Conservation (phyloP, 2,113 vertebrate species). For the Albula goreensis region DNA sequence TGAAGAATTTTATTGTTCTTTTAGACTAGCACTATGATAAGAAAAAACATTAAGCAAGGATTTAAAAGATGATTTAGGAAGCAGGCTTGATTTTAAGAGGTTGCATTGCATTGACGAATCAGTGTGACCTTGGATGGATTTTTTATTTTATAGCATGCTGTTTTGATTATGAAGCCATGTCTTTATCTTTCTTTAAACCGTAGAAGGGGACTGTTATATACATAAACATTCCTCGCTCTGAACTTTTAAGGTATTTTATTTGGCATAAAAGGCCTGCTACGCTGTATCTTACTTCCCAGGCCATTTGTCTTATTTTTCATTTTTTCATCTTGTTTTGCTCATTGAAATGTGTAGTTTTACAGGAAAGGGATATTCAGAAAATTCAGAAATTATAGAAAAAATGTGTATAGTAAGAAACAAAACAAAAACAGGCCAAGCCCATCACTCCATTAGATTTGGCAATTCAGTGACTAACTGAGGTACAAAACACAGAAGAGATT, state of each 20-base stretch:
- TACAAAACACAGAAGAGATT: too few relatives aligned
- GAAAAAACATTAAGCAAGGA: neutral
- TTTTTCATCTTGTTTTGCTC: neutral
- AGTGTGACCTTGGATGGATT: neutral
- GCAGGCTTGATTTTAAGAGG: conserved; percentile 2
- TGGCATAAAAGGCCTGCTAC: neutral
- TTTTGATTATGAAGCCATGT: neutral
- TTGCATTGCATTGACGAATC: neutral
- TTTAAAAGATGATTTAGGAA: conserved; percentile 4
- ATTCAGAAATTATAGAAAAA: too few relatives aligned
- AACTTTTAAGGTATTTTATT: conserved; percentile 8
- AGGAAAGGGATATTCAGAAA: neutral
- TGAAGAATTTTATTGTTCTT: neutral
- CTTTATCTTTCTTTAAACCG: conserved; percentile 17
- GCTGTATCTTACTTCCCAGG: neutral
- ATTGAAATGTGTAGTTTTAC: neutral
- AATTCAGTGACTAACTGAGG: too few relatives aligned
- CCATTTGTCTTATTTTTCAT: too few relatives aligned
- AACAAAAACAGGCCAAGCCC: too few relatives aligned
- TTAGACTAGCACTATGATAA: neutral
- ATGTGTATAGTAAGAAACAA: too few relatives aligned
- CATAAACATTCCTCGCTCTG: neutral
- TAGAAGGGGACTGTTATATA: neutral
- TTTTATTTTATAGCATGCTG: neutral
- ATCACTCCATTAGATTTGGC: too few relatives aligned